These are phyloP conservation scores for Drosophila mayri DNA, from an alignment of 1,140 invertebrate genomes.

Conservation along the genomic window DNA sequence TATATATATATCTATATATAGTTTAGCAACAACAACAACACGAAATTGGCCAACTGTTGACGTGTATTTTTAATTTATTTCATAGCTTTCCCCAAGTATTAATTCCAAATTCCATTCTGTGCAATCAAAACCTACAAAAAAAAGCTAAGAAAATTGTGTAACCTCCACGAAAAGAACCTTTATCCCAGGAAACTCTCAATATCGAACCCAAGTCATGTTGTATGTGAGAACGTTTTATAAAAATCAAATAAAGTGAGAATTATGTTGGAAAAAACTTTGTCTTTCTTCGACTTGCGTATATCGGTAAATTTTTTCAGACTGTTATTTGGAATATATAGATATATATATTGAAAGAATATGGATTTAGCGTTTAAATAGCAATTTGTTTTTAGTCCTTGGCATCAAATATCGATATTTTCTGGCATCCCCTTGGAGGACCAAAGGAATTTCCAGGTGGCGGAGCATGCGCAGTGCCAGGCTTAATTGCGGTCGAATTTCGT, in stretches of 20 bases:
- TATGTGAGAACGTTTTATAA: conserved; percentile 54
- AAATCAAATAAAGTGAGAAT: conserved; percentile 73
- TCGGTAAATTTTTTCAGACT: neutral
- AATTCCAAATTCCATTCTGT: conserved; percentile 25
- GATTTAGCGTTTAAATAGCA: neutral
- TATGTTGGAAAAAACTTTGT: conserved; percentile 48
- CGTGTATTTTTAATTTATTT: conserved; percentile 58
- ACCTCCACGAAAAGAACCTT: conserved; percentile 16
- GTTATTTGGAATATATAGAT: too few relatives aligned
- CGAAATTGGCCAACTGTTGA: conserved; percentile 60
- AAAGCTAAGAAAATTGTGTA: conserved; percentile 2
- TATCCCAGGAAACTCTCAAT: conserved; percentile 37
- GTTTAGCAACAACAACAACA: conserved; percentile 42
- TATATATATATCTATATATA: conserved; percentile 10
- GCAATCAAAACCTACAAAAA: conserved; percentile 17
- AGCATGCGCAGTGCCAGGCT: conserved; percentile 33
- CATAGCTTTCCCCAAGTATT: conserved; percentile 60
- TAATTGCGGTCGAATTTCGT: neutral
- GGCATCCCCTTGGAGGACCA: neutral
- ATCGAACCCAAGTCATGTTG: conserved; percentile 48
- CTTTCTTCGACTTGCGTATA: neutral
- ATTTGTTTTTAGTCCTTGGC: neutral
- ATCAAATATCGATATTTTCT: neutral
- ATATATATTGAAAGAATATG: too few relatives aligned
- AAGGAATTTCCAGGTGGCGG: conserved; percentile 30